Conservation (phyloP, 2,113 vertebrate species). For the Xenus cinereus region DNA sequence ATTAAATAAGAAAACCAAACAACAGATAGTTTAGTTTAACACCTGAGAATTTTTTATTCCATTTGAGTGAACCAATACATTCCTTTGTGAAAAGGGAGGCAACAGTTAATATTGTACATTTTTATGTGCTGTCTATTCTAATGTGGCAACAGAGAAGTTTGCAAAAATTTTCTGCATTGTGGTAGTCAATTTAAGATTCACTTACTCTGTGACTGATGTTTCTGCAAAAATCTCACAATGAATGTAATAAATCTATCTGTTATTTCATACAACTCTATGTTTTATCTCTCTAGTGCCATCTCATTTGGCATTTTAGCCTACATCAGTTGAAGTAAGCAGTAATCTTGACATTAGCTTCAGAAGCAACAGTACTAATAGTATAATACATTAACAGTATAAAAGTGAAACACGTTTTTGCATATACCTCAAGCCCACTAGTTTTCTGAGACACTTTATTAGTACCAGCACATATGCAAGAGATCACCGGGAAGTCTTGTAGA, state of each 20-base stretch:
- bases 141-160: neutral
- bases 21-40: neutral
- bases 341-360: neutral
- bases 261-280: neutral
- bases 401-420: neutral
- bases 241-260: neutral
- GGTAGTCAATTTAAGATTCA: neutral
- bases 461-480: neutral
- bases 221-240: neutral
- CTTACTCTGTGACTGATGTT: neutral
- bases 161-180: neutral
- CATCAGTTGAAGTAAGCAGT: neutral
- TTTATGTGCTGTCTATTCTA: neutral
- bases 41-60: constrained; percentile 23
- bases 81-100: neutral
- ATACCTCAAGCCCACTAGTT: neutral
- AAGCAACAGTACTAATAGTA: neutral
- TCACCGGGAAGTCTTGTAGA: neutral
- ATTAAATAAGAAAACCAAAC: neutral
- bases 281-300: neutral
- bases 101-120: neutral
- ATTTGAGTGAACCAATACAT: constrained; percentile 18
- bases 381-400: neutral
- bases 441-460: neutral
- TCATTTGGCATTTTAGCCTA: neutral